Conservation (phyloP, 2,888 invertebrate genomes). For the Caenorhabditis plicata region DNA sequence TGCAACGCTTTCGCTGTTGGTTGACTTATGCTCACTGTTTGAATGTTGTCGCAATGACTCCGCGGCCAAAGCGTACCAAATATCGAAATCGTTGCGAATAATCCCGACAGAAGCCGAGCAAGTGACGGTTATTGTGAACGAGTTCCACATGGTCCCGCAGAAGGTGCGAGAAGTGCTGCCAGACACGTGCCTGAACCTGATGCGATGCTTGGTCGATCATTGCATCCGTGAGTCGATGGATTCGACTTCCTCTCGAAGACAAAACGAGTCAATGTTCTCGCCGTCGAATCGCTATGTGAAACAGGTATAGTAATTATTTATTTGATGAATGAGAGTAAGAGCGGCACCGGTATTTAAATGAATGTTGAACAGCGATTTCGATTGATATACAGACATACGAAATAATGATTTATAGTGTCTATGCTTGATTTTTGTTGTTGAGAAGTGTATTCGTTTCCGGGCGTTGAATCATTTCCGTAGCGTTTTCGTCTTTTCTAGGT, state of each 20-base stretch:
- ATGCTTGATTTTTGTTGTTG: neutral
- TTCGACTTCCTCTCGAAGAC: neutral
- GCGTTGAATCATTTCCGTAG: neutral
- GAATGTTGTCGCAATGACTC: conserved; percentile 37
- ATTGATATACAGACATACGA: neutral
- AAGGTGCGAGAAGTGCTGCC: conserved; percentile 53
- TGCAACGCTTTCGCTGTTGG: conserved; percentile 41
- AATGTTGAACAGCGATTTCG: neutral
- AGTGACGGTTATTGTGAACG: conserved; percentile 37
- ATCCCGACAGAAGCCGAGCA: conserved; percentile 37
- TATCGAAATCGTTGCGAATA: conserved; percentile 29
- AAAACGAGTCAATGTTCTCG: conserved; percentile 10
- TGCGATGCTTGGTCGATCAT: conserved; percentile 50
- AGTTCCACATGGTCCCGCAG: conserved; percentile 55
- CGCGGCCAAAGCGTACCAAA: conserved; percentile 27
- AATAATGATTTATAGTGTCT: neutral
- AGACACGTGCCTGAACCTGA: conserved; percentile 53
- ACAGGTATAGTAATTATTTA: conserved; percentile 10
- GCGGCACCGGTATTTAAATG: neutral
- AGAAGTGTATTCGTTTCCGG: neutral
- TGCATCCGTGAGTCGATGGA: conserved; percentile 20
- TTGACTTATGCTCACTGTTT: conserved; percentile 49
- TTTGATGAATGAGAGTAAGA: neutral
- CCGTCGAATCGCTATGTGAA: conserved; percentile 23
- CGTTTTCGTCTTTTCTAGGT: neutral